Percentiles rank a stretch among this genome's conserved stretches.
phyloP scores from a whole-genome alignment of 92 coral and sea anemone species.

The Palythoa caribaeorum region DNA sequence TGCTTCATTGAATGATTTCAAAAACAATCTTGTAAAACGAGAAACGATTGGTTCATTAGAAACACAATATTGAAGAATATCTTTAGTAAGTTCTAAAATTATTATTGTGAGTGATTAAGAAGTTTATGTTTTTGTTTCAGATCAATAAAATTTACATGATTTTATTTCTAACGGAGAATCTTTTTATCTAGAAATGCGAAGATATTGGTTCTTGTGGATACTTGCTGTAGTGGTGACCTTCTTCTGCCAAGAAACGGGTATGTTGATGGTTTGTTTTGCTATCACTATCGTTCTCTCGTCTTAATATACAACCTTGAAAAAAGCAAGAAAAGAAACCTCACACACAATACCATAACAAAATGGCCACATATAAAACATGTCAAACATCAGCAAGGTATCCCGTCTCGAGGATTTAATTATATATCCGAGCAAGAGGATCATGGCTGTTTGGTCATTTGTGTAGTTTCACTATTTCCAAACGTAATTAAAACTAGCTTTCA shows the following conservation, averaged over 20 bases:
- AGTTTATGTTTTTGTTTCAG: not conserved
- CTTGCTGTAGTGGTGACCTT: not conserved
- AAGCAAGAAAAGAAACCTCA: too few relatives aligned
- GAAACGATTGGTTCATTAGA: slow-evolving; percentile 4
- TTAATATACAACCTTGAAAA: not conserved
- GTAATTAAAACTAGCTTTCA: not conserved
- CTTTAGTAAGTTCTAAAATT: slow-evolving; percentile 20
- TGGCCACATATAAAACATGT: too few relatives aligned
- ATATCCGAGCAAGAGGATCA: not conserved
- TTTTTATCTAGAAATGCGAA: slow-evolving; percentile 13
- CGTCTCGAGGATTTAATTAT: not conserved
- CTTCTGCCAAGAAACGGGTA: slow-evolving; percentile 4
- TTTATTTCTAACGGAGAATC: not conserved
- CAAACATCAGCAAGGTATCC: not conserved
- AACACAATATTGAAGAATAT: slow-evolving; percentile 4
- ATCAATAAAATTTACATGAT: not conserved
- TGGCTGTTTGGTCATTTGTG: not conserved
- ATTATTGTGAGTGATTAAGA: slow-evolving; percentile 3
- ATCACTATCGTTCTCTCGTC: not conserved
- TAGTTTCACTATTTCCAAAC: not conserved
- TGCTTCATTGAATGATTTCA: slow-evolving; percentile 22
- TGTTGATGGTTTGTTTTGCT: not conserved
- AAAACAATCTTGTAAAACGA: slow-evolving; percentile 4
- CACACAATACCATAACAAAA: not conserved
- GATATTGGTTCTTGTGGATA: not conserved